Evolutionary conservation across 2,113 vertebrate genomes (phyloP).

Genomic region (Terrapene triunguis): DNA sequence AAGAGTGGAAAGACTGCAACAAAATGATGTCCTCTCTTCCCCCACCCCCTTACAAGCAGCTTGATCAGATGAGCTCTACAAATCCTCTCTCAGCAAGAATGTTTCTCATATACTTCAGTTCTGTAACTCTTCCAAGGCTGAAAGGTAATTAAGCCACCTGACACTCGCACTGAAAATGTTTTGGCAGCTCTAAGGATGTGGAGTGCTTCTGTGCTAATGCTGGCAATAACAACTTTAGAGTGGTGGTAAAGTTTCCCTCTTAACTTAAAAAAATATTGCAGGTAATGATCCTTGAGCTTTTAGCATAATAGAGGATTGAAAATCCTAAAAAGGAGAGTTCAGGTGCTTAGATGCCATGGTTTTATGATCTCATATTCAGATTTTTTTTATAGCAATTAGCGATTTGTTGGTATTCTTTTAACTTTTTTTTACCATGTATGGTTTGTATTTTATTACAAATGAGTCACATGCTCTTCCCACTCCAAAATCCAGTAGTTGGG

Average conservation of each 20-base stretch:
- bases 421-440: slow-evolving; percentile 8
- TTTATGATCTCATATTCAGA: slow-evolving; percentile 38
- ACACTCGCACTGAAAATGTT: slow-evolving; percentile 59
- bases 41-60: slow-evolving; percentile 24
- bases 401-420: background rate
- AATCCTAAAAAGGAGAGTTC: slow-evolving; percentile 44
- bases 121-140: slow-evolving; percentile 63
- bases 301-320: slow-evolving; percentile 60
- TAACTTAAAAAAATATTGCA: slow-evolving; percentile 58
- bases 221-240: slow-evolving; percentile 60
- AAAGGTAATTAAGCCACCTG: slow-evolving; percentile 69
- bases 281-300: slow-evolving; percentile 59
- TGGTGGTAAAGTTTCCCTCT: slow-evolving; percentile 66
- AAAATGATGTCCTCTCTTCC: background rate
- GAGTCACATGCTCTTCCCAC: slow-evolving; percentile 42
- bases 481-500: background rate
- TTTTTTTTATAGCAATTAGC: slow-evolving; percentile 46
- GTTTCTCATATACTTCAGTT: slow-evolving; percentile 63
- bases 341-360: slow-evolving; percentile 45
- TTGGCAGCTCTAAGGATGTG: slow-evolving; percentile 70
- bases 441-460: background rate
- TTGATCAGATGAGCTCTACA: slow-evolving; percentile 60
- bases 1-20: background rate
- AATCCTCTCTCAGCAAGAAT: slow-evolving; percentile 62
- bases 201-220: slow-evolving; percentile 66